Evolutionary conservation across 1,140 invertebrate species (phyloP), one percentile per base, ranked within the genome.

Genomic region (Eulimnadia texana): DNA sequence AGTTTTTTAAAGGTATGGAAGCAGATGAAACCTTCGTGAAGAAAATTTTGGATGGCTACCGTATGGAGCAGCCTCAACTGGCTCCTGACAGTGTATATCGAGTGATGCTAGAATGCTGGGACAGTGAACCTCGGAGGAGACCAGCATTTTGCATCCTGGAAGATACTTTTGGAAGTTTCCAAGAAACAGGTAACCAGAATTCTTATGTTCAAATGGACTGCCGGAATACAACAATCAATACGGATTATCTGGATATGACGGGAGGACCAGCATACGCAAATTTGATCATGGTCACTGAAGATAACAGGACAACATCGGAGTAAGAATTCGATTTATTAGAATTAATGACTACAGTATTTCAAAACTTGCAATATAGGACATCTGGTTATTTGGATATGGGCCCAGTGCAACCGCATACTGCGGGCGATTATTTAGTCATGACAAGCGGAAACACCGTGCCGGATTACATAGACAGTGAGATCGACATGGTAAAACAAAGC

Each of bases 71-170:
- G 20, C 53, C 61, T 1, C 53, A 33, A 13, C 29, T 56, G 24
- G 6, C 50, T 6, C 28, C 55, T 20, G 42, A 47, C 20, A 80
- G 84, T 58, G 73, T 93, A 79, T 16, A 42, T 68, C 75, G 86
- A 25, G 82, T 93, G 51, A 94, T 95, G 88, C 66, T 79, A 3
- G 79, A 84, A 51, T 94, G 90, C 68, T 96, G 92, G 92, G 76
- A 82, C 54, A 77, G 81, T 2, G 84, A 86, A 65, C 88, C 91
- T 1, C 78, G 79, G 0, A 70, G 79, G 10, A 73, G 92, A 62
- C 92, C 93, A 1, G 77, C 82, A 24, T 95, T 95, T 69, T 76
- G 79, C 6, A 79, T 84, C 63, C 74, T 94, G 42, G 83, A 84
- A 23, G 79, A 85, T 47, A 78, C 75, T 13, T 79, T 95, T 47